phyloP scores from a whole-genome alignment of 2,888 invertebrate genomes.

The Panzeria rudis region DNA sequence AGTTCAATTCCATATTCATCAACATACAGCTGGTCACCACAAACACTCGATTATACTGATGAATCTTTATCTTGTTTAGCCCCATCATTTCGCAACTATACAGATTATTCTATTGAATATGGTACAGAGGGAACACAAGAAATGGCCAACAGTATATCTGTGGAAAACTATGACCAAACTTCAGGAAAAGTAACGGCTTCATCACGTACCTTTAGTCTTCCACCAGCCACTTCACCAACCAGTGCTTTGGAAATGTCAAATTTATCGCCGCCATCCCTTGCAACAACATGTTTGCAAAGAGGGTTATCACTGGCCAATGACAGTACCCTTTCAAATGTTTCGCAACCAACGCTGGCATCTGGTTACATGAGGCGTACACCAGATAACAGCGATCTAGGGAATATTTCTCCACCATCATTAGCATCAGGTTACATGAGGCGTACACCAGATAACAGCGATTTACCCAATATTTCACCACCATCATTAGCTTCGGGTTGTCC shows the following conservation, averaged over 20 bases:
- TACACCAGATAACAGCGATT: background rate
- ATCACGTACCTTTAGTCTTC: slow-evolving; percentile 66
- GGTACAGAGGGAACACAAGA: slow-evolving; percentile 60
- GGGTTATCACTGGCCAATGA: background rate
- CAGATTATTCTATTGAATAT: slow-evolving; percentile 70
- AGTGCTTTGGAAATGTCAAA: slow-evolving; percentile 17
- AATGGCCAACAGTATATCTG: slow-evolving; percentile 67
- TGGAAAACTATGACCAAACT: slow-evolving; percentile 60
- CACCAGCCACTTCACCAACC: slow-evolving; percentile 41
- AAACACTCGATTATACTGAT: slow-evolving; percentile 16
- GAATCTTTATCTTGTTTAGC: background rate
- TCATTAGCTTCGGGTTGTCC: too few relatives aligned
- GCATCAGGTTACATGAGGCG: background rate
- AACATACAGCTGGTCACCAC: slow-evolving; percentile 27
- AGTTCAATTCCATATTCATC: background rate
- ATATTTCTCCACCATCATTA: slow-evolving; percentile 23
- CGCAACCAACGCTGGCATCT: background rate
- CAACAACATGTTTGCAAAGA: background rate
- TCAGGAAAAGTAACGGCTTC: slow-evolving; percentile 69
- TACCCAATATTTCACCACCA: background rate
- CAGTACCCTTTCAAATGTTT: background rate
- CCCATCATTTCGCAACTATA: slow-evolving; percentile 71
- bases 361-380: background rate
- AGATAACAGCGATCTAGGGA: background rate
- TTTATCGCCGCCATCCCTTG: slow-evolving; percentile 1